A percentile compares a stretch with the other conserved stretches of the same genome.
These are phyloP conservation scores for Ellobius talpinus DNA, from an alignment of 2,113 vertebrate genomes.

Conservation along the genomic window DNA sequence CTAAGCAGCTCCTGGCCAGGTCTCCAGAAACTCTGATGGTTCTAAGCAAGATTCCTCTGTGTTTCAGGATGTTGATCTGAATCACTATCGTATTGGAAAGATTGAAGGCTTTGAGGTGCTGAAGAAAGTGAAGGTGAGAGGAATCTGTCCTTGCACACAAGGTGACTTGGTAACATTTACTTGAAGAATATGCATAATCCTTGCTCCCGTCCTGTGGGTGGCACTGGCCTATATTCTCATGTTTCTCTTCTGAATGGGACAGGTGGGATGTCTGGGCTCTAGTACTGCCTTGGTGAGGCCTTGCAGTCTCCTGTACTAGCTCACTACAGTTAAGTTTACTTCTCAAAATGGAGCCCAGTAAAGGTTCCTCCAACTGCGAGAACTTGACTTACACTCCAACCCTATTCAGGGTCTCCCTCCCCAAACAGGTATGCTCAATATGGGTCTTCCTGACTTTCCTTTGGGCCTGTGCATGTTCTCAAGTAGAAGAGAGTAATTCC, in stretches of 20 bases:
- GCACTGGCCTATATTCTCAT: fast-evolving
- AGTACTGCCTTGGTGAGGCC: neutral
- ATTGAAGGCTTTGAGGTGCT: conserved; percentile 98
- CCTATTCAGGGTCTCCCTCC: neutral
- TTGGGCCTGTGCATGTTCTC: neutral
- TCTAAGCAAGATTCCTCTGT: neutral
- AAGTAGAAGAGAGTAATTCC: too few species aligned
- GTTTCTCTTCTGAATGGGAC: neutral
- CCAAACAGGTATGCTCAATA: fast-evolving
- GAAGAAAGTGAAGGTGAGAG: conserved; percentile 95
- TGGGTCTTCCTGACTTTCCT: neutral
- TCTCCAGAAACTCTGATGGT: neutral
- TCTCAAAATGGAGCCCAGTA: neutral
- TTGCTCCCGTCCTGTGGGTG: neutral
- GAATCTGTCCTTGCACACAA: neutral
- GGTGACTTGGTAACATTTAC: neutral
- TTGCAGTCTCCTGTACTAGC: fast-evolving
- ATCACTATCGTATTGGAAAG: conserved; percentile 97
- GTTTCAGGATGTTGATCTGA: conserved; percentile 96
- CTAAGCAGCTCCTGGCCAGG: fast-evolving
- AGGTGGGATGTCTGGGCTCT: neutral
- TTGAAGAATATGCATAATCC: neutral
- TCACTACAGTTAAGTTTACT: neutral
- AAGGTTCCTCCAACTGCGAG: neutral
- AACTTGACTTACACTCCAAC: too few species aligned